Percentiles rank a stretch among this genome's conserved stretches.
These are phyloP conservation scores for Andrena dorsata DNA, from an alignment of 2,888 invertebrate species.

Conservation along the genomic window DNA sequence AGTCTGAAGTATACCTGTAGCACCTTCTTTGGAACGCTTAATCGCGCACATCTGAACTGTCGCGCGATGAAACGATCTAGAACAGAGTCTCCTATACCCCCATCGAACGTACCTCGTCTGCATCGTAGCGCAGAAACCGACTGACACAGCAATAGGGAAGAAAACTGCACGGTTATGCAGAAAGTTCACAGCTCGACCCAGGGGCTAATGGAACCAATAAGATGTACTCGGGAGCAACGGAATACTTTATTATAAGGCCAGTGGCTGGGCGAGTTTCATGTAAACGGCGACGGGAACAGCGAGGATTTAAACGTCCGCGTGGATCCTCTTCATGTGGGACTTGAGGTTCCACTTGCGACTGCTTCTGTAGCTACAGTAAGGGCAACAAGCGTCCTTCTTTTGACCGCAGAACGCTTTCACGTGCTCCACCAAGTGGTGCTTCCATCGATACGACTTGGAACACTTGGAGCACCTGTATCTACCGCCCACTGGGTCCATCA, in stretches of 20 bases:
- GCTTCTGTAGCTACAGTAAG: slow-evolving; percentile 87
- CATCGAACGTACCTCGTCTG: no score
- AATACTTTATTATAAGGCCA: neutral
- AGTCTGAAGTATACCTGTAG: no score
- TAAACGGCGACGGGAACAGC: neutral
- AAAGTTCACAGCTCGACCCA: no score
- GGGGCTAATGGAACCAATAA: neutral
- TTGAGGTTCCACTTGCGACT: slow-evolving; percentile 91
- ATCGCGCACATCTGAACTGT: no score
- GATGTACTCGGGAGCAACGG: neutral
- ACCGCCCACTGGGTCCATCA: slow-evolving; percentile 17
- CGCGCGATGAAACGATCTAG: no score
- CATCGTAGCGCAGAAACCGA: no score
- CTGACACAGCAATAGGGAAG: no score
- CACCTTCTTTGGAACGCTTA: no score
- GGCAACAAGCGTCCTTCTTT: slow-evolving; percentile 77
- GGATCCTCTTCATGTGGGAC: slow-evolving; percentile 88
- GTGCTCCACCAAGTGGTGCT: slow-evolving; percentile 78
- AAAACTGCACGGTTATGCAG: no score
- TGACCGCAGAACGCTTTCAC: slow-evolving; percentile 79
- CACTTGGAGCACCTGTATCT: slow-evolving; percentile 75
- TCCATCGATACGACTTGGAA: slow-evolving; percentile 74
- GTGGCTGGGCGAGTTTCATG: neutral
- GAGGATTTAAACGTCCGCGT: slow-evolving; percentile 49
- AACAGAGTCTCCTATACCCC: no score